phyloP scores from a whole-genome alignment of 1,140 invertebrate species.

The Vanessa atalanta region DNA sequence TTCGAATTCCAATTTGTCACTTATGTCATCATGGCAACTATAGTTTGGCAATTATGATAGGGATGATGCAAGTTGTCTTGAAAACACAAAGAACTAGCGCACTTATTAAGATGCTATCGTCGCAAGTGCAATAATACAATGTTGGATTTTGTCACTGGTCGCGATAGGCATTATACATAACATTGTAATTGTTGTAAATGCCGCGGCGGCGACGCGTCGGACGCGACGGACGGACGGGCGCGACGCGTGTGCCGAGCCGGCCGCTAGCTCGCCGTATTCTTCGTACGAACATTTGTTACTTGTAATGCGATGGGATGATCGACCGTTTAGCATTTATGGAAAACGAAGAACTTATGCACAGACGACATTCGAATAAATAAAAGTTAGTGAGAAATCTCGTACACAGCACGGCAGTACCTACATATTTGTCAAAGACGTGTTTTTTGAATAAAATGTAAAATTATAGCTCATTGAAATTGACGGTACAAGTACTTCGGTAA shows the following conservation, averaged over 20 bases:
- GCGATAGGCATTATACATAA: neutral
- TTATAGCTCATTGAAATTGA: conserved; percentile 5
- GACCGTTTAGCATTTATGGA: conserved; percentile 18
- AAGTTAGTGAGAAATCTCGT: conserved; percentile 9
- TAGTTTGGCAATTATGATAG: neutral
- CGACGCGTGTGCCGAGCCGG: neutral
- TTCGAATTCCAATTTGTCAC: neutral
- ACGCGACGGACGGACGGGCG: no score
- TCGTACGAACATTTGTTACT: neutral
- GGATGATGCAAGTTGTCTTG: neutral
- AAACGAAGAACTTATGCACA: conserved; percentile 9
- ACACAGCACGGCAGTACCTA: neutral
- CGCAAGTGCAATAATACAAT: neutral
- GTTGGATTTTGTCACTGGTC: neutral
- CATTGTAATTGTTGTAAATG: neutral
- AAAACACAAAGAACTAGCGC: neutral
- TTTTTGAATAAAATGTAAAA: conserved; percentile 1
- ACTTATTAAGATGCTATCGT: conserved; percentile 1
- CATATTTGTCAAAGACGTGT: neutral
- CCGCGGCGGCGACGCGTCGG: neutral
- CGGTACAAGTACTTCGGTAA: neutral
- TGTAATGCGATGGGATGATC: conserved; percentile 1
- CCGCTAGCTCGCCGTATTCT: neutral
- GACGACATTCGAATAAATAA: conserved; percentile 30
- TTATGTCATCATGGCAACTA: neutral